Percentiles rank a stretch among this genome's conserved stretches.
Conservation (phyloP, 2,797 vertebrate genomes). For the Lophotriccus pileatus region DNA sequence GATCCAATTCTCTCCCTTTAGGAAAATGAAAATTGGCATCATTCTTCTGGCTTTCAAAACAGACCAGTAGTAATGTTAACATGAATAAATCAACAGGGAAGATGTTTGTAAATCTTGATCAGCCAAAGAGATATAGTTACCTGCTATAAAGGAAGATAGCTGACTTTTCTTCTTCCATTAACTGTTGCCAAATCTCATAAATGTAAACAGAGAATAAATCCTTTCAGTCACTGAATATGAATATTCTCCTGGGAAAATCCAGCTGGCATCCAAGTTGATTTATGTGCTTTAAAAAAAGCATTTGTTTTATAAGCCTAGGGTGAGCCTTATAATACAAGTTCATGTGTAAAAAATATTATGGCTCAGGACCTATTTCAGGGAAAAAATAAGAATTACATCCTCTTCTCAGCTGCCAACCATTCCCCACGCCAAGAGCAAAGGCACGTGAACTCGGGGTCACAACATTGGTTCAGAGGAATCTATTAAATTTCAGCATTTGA, state of each 20-base stretch:
- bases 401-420: background rate
- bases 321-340: conserved; percentile 36
- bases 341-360: conserved; percentile 9
- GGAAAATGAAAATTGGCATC: conserved; percentile 19
- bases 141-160: conserved; percentile 50
- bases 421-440: background rate
- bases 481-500: background rate
- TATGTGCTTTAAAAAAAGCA: conserved; percentile 11
- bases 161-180: conserved; percentile 48
- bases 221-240: conserved; percentile 28
- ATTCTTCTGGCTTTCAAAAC: conserved; percentile 23
- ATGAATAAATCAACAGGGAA: conserved; percentile 34
- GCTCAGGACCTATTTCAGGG: background rate
- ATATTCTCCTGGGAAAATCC: conserved; percentile 39
- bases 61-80: background rate
- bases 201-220: conserved; percentile 51
- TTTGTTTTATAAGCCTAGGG: conserved; percentile 27
- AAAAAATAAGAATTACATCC: background rate
- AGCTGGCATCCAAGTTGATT: conserved; percentile 29
- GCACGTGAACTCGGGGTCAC: background rate
- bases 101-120: conserved; percentile 38
- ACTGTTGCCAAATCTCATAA: conserved; percentile 42
- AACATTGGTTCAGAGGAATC: background rate
- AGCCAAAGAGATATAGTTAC: conserved; percentile 24
- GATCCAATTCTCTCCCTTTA: background rate